These are phyloP conservation scores for Tanaodytes sp. DNA, from an alignment of 2,888 invertebrate genomes.

Conservation along the genomic window DNA sequence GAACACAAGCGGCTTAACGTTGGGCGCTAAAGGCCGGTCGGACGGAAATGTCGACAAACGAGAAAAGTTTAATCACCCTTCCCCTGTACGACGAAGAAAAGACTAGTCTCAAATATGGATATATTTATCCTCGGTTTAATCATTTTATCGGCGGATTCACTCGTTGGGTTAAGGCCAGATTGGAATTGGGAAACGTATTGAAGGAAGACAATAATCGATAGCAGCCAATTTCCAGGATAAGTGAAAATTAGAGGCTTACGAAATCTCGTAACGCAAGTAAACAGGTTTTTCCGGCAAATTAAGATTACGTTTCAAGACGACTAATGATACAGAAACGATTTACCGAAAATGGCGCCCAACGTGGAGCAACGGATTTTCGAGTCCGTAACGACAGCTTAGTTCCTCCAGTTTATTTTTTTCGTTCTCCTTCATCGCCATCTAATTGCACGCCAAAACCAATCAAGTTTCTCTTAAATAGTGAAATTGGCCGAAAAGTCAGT, in stretches of 20 bases:
- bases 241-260: slow-evolving; percentile 42
- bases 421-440: neutral
- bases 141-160: slow-evolving; percentile 27
- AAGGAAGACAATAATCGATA: slow-evolving; percentile 48
- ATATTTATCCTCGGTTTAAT: slow-evolving; percentile 26
- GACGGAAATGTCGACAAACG: slow-evolving; percentile 54
- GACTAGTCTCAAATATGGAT: slow-evolving; percentile 34
- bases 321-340: no score
- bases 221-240: slow-evolving; percentile 46
- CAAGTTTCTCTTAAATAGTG: slow-evolving; percentile 28
- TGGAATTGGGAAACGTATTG: slow-evolving; percentile 27
- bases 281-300: slow-evolving; percentile 31
- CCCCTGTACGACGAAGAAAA: slow-evolving; percentile 56
- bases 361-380: no score
- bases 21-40: neutral
- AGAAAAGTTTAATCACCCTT: slow-evolving; percentile 59
- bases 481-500: slow-evolving; percentile 48
- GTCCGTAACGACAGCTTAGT: no score
- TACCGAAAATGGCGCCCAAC: no score
- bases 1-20: neutral
- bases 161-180: slow-evolving; percentile 28
- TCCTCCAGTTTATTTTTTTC: no score
- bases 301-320: slow-evolving; percentile 12
- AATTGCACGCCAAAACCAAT: slow-evolving; percentile 20
- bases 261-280: slow-evolving; percentile 28